Conservation (phyloP, 64 coral and sea anemone genomes). For the Montipora sp. region DNA sequence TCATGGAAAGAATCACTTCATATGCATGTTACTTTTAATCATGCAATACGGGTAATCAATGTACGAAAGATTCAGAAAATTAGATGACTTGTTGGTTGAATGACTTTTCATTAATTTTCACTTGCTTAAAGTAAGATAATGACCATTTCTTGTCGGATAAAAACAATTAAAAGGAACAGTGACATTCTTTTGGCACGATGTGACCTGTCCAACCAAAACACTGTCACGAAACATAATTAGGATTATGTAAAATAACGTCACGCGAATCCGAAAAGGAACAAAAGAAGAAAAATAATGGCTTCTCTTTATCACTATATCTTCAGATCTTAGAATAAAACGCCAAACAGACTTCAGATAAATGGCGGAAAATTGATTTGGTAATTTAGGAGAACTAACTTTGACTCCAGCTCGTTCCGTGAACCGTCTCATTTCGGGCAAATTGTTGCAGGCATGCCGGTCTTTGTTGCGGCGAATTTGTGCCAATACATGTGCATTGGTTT, state of each 20-base stretch:
- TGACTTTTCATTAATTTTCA: no score
- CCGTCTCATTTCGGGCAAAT: conserved; percentile 73
- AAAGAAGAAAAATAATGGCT: not conserved
- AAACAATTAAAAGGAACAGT: not conserved
- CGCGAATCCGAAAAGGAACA: not conserved
- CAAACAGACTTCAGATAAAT: not conserved
- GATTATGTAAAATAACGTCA: conserved; percentile 38
- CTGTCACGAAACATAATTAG: not conserved
- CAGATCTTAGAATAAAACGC: not conserved
- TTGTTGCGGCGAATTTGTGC: conserved; percentile 68
- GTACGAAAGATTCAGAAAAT: no score
- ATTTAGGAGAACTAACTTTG: conserved; percentile 44
- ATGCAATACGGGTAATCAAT: no score
- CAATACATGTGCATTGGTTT: conserved; percentile 88
- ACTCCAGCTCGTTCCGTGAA: conserved; percentile 88
- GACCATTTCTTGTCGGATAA: no score
- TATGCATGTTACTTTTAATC: no score
- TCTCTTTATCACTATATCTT: not conserved
- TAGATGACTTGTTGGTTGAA: no score
- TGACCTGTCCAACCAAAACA: not conserved
- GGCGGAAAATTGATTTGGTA: not conserved
- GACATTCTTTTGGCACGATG: not conserved
- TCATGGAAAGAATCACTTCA: no score
- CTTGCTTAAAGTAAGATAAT: no score
- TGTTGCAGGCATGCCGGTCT: conserved; percentile 63